Evolutionary conservation across 1,140 invertebrate genomes (phyloP), one percentile per base, ranked within the genome.

Genomic region (Rhizoglyphus robini): DNA sequence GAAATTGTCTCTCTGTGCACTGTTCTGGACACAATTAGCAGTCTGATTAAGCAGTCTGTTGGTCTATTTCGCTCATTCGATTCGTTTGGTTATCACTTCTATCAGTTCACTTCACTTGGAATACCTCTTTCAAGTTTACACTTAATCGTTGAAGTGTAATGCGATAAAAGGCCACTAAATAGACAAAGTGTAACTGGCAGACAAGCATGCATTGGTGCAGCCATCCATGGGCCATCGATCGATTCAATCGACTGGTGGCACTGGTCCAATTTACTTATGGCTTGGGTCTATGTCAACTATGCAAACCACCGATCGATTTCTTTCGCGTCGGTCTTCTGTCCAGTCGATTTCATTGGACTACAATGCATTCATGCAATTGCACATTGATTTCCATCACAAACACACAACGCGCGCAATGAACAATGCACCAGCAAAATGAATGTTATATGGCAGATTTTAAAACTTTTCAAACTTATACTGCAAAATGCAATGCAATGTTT

Each of bases 71-170:
- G n/a, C n/a, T n/a, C n/a, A n/a, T n/a, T n/a, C n/a, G n/a, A n/a
- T 54, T 11, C 51, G 23, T 54, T 25, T 54, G 8, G 36, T 8
- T 18, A 8, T 54, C 51, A 15, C 8, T 54, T 8, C 51, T 20
- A 23, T 8, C 51, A 54, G n/a, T n/a, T n/a, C n/a, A n/a, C n/a
- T n/a, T n/a, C n/a, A n/a, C n/a, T n/a, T n/a, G n/a, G n/a, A n/a
- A n/a, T n/a, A n/a, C 51, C 20, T n/a, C n/a, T 54, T 8, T 15
- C 51, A 54, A 54, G 51, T 54, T 54, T 54, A 20, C 51, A 27
- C 51, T 54, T 54, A 54, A 54, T 54, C 51, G 51, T 8, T 54
- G 51, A 54, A 54, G 51, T 54, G 51, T 54, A 54, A 54, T 25
- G 23, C 51, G 51, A 25, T 54, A 25, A 54, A 11, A 27, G 51